phyloP scores from a whole-genome alignment of 2,888 invertebrate species.

The Conus canariensis region DNA sequence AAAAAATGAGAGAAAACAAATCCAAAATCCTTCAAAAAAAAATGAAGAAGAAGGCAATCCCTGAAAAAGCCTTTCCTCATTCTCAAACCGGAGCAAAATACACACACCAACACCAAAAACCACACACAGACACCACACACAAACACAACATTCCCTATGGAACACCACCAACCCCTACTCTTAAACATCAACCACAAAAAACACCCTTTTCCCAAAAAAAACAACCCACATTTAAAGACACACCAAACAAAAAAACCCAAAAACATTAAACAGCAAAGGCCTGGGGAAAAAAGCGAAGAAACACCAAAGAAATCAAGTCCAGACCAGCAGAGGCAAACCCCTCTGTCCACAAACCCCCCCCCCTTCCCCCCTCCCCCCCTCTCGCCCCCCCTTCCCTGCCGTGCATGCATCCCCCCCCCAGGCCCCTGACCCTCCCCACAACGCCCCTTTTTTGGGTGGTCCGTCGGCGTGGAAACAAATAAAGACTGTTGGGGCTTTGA shows the following conservation, averaged over 20 bases:
- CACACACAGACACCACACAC: too few species aligned
- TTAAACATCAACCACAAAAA: background rate
- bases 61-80: too few species aligned
- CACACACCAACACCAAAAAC: too few species aligned
- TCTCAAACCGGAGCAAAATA: too few species aligned
- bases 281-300: too few species aligned
- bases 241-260: background rate
- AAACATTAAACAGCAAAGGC: background rate
- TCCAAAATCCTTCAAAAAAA: too few species aligned
- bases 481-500: too few species aligned
- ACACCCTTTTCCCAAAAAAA: background rate
- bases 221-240: background rate
- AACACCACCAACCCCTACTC: background rate
- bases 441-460: background rate
- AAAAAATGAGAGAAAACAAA: too few species aligned
- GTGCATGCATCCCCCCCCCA: background rate
- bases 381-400: background rate
- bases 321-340: background rate
- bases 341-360: background rate
- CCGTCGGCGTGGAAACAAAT: background rate
- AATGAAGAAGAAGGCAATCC: too few species aligned
- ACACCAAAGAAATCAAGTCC: background rate
- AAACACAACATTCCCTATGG: too few species aligned
- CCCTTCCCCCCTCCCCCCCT: background rate
- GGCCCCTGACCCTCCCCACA: background rate